Evolutionary conservation across 2,113 vertebrate genomes (phyloP), one percentile per base, ranked within the genome.

Genomic region (Nycticorax nycticorax): DNA sequence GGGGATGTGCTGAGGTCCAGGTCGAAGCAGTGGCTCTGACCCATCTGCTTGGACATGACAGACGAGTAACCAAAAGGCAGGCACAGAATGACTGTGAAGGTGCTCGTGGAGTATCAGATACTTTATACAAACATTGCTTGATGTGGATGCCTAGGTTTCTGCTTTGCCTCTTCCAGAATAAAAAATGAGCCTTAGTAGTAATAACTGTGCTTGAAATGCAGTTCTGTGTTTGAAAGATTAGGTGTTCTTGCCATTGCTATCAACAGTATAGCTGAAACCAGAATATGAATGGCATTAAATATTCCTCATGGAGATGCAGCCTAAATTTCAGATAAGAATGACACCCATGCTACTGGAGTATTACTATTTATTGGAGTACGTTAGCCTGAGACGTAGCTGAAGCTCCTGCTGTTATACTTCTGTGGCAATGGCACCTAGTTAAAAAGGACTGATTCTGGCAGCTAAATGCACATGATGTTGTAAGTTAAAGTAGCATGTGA

Each of bases 401-500:
- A 93, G 73, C 50, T 88, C 78, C 89, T 94, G 85, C 82, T 95
- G 69, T 79, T 94, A 45, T 41, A 56, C 88, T 92, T 94, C 62
- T 89, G 79, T 78, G 64, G 55, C 85, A 94, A 77, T 64, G 74
- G 82, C 71, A 92, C 87, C 92, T 87, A 89, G 74, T 91, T 91
- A 79, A 89, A 92, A 92, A 94, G 93, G 84, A 78, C 74, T 69
- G 72, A 82, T 86, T 96, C 93, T 94, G 93, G 92, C 93, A 96
- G 93, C 84, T 95, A 93, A 87, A 89, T 55, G 78, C 21, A 15
- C 89, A 55, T 74, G 74, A 92, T 89, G 68, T 85, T 89, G 71
- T 74, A 91, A 96, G 89, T 88, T 95, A 75, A 94, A 93, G 90
- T 81, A 92, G 35, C 85, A 57, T 77, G 88, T 86, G 82, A 96